phyloP scores from a whole-genome alignment of 2,888 invertebrate genomes.

The Eugnorisma glareosa region DNA sequence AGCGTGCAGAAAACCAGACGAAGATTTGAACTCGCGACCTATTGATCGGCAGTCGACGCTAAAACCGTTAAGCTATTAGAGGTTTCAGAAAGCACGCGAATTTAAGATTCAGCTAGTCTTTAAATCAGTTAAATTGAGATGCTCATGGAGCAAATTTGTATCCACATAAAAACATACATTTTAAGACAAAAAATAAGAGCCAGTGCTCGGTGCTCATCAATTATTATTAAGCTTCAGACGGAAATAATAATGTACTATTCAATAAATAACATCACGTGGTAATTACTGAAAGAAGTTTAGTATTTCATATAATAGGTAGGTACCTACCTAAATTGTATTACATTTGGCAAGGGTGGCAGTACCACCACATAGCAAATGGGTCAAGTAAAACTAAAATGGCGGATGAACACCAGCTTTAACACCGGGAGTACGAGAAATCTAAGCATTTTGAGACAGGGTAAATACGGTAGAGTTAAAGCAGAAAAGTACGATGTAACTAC shows the following conservation, averaged over 20 bases:
- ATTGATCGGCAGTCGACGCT: constrained; percentile 54
- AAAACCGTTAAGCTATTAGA: constrained; percentile 7
- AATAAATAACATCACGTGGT: background rate
- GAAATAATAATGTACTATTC: background rate
- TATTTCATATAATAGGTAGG: background rate
- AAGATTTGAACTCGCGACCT: constrained; percentile 49
- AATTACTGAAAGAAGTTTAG: background rate
- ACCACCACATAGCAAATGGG: constrained; percentile 28
- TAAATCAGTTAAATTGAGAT: background rate
- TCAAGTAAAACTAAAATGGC: constrained; percentile 66
- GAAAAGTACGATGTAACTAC: constrained; percentile 54
- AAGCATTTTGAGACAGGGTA: background rate
- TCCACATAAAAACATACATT: background rate
- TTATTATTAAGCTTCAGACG: background rate
- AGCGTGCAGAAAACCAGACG: constrained; percentile 77
- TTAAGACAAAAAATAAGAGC: background rate
- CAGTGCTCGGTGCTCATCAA: background rate
- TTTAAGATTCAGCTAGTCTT: background rate
- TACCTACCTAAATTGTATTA: background rate
- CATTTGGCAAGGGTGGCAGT: constrained; percentile 48
- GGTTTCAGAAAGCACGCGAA: constrained; percentile 7
- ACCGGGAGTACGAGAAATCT: background rate
- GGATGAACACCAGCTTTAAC: constrained; percentile 29
- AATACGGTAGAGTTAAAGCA: background rate
- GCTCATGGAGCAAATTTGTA: background rate